Evolutionary conservation across 2,888 invertebrate species (phyloP).

Genomic region (Campoplex capitator): DNA sequence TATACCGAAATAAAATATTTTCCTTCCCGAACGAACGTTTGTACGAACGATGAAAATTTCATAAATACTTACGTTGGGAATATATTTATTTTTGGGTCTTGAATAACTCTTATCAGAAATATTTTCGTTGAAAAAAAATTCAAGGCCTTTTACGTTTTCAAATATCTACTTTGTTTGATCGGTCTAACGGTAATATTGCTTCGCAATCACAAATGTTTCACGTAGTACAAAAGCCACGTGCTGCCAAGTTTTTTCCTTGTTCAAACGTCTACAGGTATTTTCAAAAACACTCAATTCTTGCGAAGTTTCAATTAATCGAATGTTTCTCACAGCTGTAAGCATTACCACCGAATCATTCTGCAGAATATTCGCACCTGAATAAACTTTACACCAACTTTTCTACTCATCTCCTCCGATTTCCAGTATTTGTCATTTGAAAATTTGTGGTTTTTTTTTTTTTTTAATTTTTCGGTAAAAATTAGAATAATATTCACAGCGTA

Average conservation of each 20-base stretch:
- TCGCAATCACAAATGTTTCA: slow-evolving; percentile 15
- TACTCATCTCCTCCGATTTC: background rate
- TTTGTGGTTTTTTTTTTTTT: too few species aligned
- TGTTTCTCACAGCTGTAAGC: background rate
- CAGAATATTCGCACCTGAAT: background rate
- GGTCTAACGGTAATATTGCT: background rate
- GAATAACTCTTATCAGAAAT: background rate
- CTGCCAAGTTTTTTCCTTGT: background rate
- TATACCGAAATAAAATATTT: background rate
- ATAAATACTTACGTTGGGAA: too few species aligned
- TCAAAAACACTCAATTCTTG: background rate
- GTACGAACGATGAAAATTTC: background rate
- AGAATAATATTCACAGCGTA: background rate
- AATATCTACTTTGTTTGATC: background rate
- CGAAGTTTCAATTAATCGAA: background rate
- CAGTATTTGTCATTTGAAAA: background rate
- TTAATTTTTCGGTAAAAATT: too few species aligned
- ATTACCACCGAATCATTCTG: background rate
- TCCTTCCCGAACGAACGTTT: background rate
- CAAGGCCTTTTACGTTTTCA: background rate
- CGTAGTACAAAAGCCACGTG: slow-evolving; percentile 28
- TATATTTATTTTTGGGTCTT: background rate
- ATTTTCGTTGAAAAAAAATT: background rate
- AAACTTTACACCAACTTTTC: background rate
- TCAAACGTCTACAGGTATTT: background rate